Base-by-base conservation (phyloP, 2,797 vertebrate species). In the Tapirus indicus region DNA sequence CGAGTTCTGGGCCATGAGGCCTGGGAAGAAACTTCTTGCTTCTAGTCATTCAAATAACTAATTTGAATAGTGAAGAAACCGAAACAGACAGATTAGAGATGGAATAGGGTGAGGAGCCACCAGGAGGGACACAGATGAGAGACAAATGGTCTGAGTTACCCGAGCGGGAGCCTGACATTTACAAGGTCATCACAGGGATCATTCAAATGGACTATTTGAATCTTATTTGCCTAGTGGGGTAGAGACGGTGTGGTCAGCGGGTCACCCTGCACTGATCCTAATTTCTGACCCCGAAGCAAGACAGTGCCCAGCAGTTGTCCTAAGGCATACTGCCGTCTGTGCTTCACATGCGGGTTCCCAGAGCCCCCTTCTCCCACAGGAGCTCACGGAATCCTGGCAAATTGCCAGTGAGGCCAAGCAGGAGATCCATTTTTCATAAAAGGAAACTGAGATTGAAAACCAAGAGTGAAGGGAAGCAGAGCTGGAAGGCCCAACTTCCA, bases 271-370 rank as follows among this genome's bases (percentile, higher is more conserved):
- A 7, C 5, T 1, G 49, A 85, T 66, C n/a, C n/a, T 44, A 9
- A 14, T 32, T 75, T 78, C 5, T 1, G 49, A 85, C 60, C 71
- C 32, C 58, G 12, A 66, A 64, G 27, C 38, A 32, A 56, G 69
- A 77, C 4, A 21, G 23, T 54, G 6, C 4, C 1, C 2, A 4
- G 49, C 38, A 52, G 78, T 2, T 4, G 23, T 72, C 35, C 27
- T 27, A 10, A 78, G 75, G 9, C 5, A 25, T 8, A 38, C 0
- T 14, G 75, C 64, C 16, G 7, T 83, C 14, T 13, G 6, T 18
- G 0, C 32, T 25, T 10, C 41, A 18, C 7, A 1, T 21, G 16
- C 0, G 0, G 29, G 25, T 52, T 44, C n/a, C 10, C 9, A 38
- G 66, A 35, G 7, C 21, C 17, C 27, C 66, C 56, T 49, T 82